Conservation (phyloP, 2,888 invertebrate species). For the Aelia acuminata region DNA sequence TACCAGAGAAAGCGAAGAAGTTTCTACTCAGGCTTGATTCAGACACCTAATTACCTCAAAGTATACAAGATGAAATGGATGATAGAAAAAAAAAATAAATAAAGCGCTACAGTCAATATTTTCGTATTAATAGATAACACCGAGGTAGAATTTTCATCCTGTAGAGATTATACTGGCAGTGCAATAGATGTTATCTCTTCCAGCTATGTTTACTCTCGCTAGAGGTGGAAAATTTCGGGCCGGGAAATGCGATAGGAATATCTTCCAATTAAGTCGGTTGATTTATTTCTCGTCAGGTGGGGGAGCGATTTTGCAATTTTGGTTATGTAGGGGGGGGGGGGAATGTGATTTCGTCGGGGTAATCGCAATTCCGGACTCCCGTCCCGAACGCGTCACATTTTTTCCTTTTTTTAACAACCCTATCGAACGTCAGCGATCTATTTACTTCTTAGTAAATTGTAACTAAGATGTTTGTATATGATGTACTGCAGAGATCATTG, state of each 20-base stretch:
- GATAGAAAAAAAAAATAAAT: not conserved
- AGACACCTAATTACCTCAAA: conserved; percentile 33
- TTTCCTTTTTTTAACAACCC: not conserved
- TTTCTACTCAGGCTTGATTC: not conserved
- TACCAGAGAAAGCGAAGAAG: not conserved
- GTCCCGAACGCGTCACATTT: not conserved
- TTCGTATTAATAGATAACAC: conserved; percentile 47
- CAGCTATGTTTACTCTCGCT: conserved; percentile 42
- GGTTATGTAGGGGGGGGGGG: conserved; percentile 18
- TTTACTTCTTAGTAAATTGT: not conserved
- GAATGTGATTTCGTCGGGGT: conserved; percentile 37
- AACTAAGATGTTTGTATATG: not conserved
- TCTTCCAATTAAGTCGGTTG: conserved; percentile 52
- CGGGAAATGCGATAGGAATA: conserved; percentile 45
- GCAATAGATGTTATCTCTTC: conserved; percentile 43
- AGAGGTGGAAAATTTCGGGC: conserved; percentile 33
- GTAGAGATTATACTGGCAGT: conserved; percentile 41
- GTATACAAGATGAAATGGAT: conserved; percentile 14
- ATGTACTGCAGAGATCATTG: too few relatives aligned
- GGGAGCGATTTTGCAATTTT: conserved; percentile 49
- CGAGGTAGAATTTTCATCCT: conserved; percentile 21
- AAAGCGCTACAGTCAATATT: conserved; percentile 18
- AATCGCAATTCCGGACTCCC: conserved; percentile 44
- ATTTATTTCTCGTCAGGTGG: conserved; percentile 58
- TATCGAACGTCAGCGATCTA: not conserved